Evolutionary conservation across 2,888 invertebrate genomes (phyloP), one percentile per base, ranked within the genome.

Genomic region (Zhengitettix transpicula): DNA sequence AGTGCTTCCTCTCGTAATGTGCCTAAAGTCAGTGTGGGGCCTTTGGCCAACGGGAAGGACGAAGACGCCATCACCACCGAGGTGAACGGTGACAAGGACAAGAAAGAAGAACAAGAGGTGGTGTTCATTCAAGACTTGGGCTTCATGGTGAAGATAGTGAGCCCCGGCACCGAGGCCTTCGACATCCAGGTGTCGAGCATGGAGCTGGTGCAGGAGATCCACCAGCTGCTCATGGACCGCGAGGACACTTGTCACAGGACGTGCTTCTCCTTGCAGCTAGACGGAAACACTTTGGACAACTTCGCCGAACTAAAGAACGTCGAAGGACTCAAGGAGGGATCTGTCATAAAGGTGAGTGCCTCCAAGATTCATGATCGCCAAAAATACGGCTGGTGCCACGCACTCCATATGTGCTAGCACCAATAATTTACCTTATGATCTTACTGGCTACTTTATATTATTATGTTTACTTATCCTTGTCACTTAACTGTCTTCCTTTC

Each of bases 161-260:
- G 92, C 68, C 95, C 96, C 11, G 92, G 92, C 1, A 81, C 89
- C 11, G 96, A 96, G 67, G 81, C 92, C 1, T 87, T 97, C 70
- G 94, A 96, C 68, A 89, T 97, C 69, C 95, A 96, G 78, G 89
- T 98, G 55, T 95, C 94, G 28, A 94, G 95, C 71, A 94, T 96
- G 89, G 96, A 99, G 73, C 77, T 99, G 65, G 97, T 99, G 1
- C 81, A 87, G 77, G 99, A 99, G 78, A 95, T 99, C 63, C 97
- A 98, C 73, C 98, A 99, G 75, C 80, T 98, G 64, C 76, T 99
- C 57, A 96, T 98, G 92, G 99, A 99, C 72, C 82, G 97, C 40
- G 99, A 99, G 74, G 96, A 98, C 71, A 97, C 98, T 0, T 99
- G 98, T 70, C 97, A 98, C 71, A 82, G 98, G 59, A 99, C 99